Conservation (phyloP, 2,797 vertebrate genomes). For the Rhincodon typus region DNA sequence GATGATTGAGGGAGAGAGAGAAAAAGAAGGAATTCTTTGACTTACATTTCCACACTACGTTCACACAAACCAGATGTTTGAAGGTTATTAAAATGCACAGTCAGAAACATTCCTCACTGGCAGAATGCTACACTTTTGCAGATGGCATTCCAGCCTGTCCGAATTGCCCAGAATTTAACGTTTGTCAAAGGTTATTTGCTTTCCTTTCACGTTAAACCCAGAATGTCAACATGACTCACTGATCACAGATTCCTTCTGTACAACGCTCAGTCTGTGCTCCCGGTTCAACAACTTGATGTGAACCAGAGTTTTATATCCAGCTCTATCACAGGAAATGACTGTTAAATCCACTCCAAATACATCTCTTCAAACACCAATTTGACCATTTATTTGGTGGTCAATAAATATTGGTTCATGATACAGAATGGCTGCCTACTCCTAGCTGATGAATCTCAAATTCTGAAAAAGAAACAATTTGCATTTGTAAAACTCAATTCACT, state of each 20-base stretch:
- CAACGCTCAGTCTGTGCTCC: not conserved
- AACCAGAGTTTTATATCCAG: not conserved
- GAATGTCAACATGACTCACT: not conserved
- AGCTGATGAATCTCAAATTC: not conserved
- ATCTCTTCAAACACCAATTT: not conserved
- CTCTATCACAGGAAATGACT: not conserved
- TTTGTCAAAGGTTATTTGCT: not conserved
- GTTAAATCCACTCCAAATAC: too few relatives aligned
- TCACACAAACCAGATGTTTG: constrained; percentile 17
- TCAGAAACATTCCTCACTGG: not conserved
- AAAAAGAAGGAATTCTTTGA: constrained; percentile 7
- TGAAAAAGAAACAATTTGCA: not conserved
- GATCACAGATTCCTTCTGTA: not conserved
- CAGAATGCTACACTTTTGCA: not conserved
- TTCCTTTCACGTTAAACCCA: not conserved
- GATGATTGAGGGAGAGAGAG: not conserved
- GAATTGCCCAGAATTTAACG: not conserved
- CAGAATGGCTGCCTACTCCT: not conserved
- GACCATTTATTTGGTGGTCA: not conserved
- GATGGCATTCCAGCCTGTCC: not conserved
- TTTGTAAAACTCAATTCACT: not conserved
- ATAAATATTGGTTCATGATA: not conserved
- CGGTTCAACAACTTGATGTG: too few relatives aligned
- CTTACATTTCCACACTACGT: not conserved
- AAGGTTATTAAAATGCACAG: not conserved